Conservation (phyloP, 1,140 invertebrate genomes). For the Pachyrhynchus sulphureomaculatus region DNA sequence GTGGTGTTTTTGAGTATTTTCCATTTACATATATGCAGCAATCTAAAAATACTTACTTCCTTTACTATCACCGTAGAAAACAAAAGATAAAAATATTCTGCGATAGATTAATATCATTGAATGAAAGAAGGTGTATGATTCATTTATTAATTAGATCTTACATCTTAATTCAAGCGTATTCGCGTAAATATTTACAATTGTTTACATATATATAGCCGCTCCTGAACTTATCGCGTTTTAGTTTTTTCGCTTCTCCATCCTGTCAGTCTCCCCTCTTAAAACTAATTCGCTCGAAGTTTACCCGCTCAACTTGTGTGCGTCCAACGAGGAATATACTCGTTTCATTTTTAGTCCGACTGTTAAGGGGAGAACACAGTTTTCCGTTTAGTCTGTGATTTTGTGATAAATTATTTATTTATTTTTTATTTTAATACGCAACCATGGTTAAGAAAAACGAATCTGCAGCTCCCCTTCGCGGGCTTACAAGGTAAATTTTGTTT, state of each 20-base stretch:
- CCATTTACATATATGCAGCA: too few species aligned
- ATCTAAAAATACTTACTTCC: too few species aligned
- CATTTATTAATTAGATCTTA: not conserved
- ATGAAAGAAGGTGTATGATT: too few species aligned
- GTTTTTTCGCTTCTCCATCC: not conserved
- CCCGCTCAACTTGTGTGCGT: not conserved
- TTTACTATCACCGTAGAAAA: too few species aligned
- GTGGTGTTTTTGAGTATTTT: too few species aligned
- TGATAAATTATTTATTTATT: slow-evolving; percentile 16
- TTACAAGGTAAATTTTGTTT: slow-evolving; percentile 39
- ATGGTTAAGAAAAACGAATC: slow-evolving; percentile 31
- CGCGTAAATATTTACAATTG: not conserved
- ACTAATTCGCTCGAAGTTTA: not conserved
- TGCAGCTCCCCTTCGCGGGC: slow-evolving; percentile 31
- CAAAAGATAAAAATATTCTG: too few species aligned
- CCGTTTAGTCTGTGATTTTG: slow-evolving; percentile 33
- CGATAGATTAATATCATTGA: too few species aligned
- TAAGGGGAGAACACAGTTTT: slow-evolving; percentile 12
- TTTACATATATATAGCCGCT: not conserved
- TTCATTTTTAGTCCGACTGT: slow-evolving; percentile 30
- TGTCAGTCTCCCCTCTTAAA: not conserved
- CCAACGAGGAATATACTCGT: not conserved
- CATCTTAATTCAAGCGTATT: not conserved
- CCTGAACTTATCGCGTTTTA: not conserved
- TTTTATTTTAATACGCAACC: slow-evolving; percentile 15